Conservation (phyloP, 2,797 vertebrate genomes). For the Eospalax fontanierii region DNA sequence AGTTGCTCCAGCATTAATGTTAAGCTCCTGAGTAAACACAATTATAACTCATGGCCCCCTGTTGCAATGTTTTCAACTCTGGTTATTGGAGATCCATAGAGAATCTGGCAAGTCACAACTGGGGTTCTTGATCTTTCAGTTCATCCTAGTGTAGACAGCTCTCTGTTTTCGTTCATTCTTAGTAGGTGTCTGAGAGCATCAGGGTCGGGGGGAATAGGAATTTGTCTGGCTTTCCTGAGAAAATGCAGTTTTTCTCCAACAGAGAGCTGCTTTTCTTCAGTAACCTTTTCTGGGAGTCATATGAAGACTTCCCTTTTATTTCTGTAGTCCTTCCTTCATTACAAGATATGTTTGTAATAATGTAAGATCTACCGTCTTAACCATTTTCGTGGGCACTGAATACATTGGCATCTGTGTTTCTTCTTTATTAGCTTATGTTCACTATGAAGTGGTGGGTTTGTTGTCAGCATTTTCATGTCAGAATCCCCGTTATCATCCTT, state of each 20-base stretch:
- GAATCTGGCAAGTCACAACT: neutral
- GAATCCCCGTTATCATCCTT: too few relatives aligned
- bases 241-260: neutral
- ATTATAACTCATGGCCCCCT: neutral
- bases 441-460: neutral
- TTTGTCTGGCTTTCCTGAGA: slow-evolving; percentile 57
- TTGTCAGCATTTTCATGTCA: neutral
- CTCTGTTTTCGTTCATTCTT: neutral
- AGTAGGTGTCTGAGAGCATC: neutral
- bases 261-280: neutral
- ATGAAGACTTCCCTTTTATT: neutral
- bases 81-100: neutral
- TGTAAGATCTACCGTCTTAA: neutral
- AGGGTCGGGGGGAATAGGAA: neutral
- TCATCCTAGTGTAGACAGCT: neutral
- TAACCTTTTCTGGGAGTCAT: neutral
- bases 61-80: neutral
- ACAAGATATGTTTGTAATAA: neutral
- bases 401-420: neutral
- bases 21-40: neutral
- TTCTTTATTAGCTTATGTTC: neutral
- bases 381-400: neutral
- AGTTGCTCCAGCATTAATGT: neutral
- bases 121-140: neutral
- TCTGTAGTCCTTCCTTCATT: neutral